These are phyloP conservation scores for Drymodes brunneopygia DNA, from an alignment of 2,113 vertebrate species.

Conservation along the genomic window DNA sequence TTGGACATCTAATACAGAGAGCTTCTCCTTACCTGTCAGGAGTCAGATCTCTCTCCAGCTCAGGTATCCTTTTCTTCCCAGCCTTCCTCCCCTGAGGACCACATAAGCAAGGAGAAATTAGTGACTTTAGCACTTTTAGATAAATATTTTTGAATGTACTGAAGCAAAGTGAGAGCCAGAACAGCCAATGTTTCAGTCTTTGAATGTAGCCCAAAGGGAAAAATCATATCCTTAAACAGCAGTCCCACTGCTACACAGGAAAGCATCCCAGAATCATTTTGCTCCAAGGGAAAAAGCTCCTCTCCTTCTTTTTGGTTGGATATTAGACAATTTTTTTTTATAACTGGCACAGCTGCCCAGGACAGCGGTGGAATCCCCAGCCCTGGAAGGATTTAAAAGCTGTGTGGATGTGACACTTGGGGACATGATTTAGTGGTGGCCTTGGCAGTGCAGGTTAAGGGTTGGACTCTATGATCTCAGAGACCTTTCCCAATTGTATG, in stretches of 20 bases:
- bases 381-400: neutral
- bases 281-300: neutral
- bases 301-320: neutral
- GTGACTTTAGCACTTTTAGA: neutral
- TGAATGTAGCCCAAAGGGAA: neutral
- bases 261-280: neutral
- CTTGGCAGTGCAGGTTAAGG: neutral
- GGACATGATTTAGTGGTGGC: neutral
- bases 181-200: neutral
- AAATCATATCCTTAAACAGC: neutral
- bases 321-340: neutral
- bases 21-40: constrained; percentile 73
- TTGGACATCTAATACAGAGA: neutral
- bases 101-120: neutral
- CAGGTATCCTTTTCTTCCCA: constrained; percentile 48
- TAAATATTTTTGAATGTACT: neutral
- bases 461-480: neutral
- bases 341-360: neutral
- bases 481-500: neutral
- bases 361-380: neutral
- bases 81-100: constrained; percentile 59
- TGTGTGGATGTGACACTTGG: neutral
- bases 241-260: neutral
- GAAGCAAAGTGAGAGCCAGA: neutral
- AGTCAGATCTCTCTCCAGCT: constrained; percentile 77